phyloP scores from a whole-genome alignment of 2,888 invertebrate genomes.

The Tachina lurida region DNA sequence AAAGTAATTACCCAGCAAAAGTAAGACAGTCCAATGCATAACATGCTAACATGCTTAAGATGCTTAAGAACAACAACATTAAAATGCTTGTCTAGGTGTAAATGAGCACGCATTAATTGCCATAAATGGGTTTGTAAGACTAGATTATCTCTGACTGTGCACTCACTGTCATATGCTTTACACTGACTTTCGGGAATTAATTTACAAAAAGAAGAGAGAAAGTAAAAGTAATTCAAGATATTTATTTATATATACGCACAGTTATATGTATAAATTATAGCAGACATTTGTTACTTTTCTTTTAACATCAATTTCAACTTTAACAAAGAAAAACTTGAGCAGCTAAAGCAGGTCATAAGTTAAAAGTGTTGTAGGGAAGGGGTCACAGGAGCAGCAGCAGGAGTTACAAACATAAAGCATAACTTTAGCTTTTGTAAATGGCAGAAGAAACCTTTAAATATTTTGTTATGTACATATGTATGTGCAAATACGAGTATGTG shows the following conservation, averaged over 20 bases:
- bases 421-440: not conserved
- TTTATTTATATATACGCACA: not conserved
- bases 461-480: not conserved
- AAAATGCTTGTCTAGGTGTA: constrained; percentile 66
- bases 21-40: not conserved
- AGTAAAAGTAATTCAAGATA: not conserved
- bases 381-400: not conserved
- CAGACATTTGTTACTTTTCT: constrained; percentile 21
- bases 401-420: not conserved
- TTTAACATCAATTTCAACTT: constrained; percentile 20
- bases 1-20: constrained; percentile 57
- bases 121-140: constrained; percentile 66
- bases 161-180: not conserved
- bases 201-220: not conserved
- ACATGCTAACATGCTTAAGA: not conserved
- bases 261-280: not conserved
- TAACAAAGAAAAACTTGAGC: constrained; percentile 12
- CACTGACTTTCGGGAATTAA: not conserved
- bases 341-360: not conserved
- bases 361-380: too few relatives aligned
- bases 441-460: not conserved
- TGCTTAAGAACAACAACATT: not conserved
- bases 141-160: constrained; percentile 53
- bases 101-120: constrained; percentile 68
- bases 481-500: not conserved